Evolutionary conservation across 2,113 vertebrate genomes (phyloP), one percentile per base, ranked within the genome.

Genomic region (Polyodon spathula): DNA sequence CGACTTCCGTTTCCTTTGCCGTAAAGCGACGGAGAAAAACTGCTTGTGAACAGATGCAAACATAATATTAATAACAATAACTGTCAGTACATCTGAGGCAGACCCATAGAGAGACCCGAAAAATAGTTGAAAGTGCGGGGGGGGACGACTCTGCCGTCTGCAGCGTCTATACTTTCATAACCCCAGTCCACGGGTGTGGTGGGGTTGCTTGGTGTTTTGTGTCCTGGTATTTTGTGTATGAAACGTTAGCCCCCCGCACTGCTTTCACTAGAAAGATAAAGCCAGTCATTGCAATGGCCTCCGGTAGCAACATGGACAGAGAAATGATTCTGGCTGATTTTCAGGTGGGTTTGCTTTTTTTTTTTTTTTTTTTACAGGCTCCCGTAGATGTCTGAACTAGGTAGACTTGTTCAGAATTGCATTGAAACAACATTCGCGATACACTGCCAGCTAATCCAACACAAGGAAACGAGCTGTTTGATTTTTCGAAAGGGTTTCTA

Each of bases 251-350:
- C 54, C 53, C 53, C 53, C 67, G 57, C 54, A 43, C 65, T 40
- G 66, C 68, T 65, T 70, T 65, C 62, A 70, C 57, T 59, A 71
- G 70, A 43, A 68, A 62, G 53, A 70, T 40, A 12, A 71, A 76
- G 66, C 51, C 60, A 74, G 54, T 81, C 76, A 66, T 89, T 78
- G 92, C 90, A 84, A 97, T 97, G 94, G 93, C 94, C 91, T 97
- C 94, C 94, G 79, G 81, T 17, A 85, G 79, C 80, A 96, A 93
- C 92, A 97, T 92, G 93, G 93, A 98, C 77, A 85, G 95, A 80
- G 95, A 98, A 74, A 97, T 98, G 90, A 97, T 97, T 72, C 67
- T 98, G 84, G 95, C 95, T 62, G 93, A 98, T 81, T 98, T 98
- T 90, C 95, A 97, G 95, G 95, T 97, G 61, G 61, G 84, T 84